Evolutionary conservation across 2,888 invertebrate species (phyloP), one percentile per base, ranked within the genome.

Genomic region (Eueremaeus valkanovi): DNA sequence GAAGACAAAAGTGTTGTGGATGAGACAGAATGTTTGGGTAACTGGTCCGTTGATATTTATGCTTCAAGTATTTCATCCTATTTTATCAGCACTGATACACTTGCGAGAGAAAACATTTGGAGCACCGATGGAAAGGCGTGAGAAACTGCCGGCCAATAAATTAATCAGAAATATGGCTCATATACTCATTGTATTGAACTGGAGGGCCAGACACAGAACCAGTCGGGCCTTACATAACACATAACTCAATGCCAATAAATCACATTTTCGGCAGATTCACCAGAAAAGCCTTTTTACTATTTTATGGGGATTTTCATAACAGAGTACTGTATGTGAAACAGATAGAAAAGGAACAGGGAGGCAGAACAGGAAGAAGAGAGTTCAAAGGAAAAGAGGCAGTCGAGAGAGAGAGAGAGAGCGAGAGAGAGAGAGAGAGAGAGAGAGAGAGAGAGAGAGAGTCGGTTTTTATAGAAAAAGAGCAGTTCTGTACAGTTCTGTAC

Each of bases 241-340:
- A 55, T 24, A 55, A 55, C 55, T 55, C 24, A 27, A 27, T 55
- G 55, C 29, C 1, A 61, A 61, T 61, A 61, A 61, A 61, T 61
- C 61, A 61, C n/a, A 61, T 61, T 6, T 24, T 61, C 33, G 31
- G 27, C 61, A 33, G 61, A 61, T 61, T 61, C 61, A 61, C 61
- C n/a, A 61, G 31, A 61, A 61, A 68, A 68, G 63, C 40, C 68
- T 40, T 24, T 68, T 68, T 68, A 42, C 13, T 31, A 68, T 72
- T 72, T 72, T 49, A 9, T 29, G 72, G 16, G 36, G 49, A 72
- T 72, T 72, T 72, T 49, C 49, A 72, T 72, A 72, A 27, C 5
- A 70, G 18, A 70, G 8, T 45, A 70, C 9, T 68, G 68, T 21
- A 24, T 66, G 66, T 31, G 58, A 58, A 13, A 27, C 8, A 58